Conservation (phyloP, 2,888 invertebrate genomes). For the Osmoderma eremita region DNA sequence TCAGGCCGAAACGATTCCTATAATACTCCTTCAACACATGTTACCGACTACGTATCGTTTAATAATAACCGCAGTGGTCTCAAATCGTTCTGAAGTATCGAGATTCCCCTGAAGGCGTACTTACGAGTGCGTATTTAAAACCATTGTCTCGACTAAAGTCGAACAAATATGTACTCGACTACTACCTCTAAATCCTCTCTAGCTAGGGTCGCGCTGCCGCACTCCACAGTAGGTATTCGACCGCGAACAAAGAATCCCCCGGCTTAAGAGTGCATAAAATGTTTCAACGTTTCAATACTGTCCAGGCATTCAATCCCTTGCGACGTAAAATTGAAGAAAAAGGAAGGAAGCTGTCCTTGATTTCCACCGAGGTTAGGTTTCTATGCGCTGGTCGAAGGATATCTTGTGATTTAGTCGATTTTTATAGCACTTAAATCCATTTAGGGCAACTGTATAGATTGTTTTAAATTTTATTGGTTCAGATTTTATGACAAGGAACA, state of each 20-base stretch:
- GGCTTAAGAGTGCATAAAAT: constrained; percentile 34
- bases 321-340: constrained; percentile 15
- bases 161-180: constrained; percentile 48
- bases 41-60: constrained; percentile 59
- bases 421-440: no score
- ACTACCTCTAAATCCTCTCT: constrained; percentile 40
- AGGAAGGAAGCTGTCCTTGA: not conserved
- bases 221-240: constrained; percentile 25
- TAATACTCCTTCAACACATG: constrained; percentile 61
- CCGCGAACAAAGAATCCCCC: constrained; percentile 29
- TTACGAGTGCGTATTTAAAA: constrained; percentile 50
- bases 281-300: constrained; percentile 28
- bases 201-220: constrained; percentile 30
- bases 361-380: constrained; percentile 1
- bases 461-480: no score
- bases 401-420: constrained; percentile 2
- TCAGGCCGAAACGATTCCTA: constrained; percentile 29
- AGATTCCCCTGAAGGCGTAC: constrained; percentile 58
- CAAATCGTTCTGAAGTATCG: constrained; percentile 60
- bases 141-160: constrained; percentile 49
- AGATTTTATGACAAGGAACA: no score
- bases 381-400: no score
- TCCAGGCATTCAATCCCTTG: constrained; percentile 5
- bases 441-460: no score
- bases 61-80: constrained; percentile 57